Percentiles rank a stretch among this genome's conserved stretches.
Conservation (phyloP, 2,888 invertebrate species). For the Ctenicera cuprea region DNA sequence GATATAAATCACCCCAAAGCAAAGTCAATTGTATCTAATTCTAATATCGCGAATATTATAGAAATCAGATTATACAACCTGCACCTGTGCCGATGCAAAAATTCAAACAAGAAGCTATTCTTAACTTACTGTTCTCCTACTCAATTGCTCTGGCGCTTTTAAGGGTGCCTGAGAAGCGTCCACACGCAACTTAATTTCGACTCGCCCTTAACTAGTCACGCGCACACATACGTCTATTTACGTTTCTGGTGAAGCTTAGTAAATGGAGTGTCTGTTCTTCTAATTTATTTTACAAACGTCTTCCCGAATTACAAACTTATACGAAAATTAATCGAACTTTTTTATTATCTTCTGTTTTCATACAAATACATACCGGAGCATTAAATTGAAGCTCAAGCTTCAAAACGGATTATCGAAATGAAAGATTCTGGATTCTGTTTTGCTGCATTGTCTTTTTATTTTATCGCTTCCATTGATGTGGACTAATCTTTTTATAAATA, state of each 20-base stretch:
- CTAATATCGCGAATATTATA: too few species aligned
- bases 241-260: conserved; percentile 6
- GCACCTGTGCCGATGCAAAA: too few species aligned
- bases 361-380: not conserved
- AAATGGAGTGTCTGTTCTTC: conserved; percentile 13
- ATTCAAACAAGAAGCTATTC: not conserved
- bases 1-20: too few species aligned
- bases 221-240: conserved; percentile 13
- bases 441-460: not conserved
- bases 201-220: conserved; percentile 13
- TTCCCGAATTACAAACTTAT: not conserved
- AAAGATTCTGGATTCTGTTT: not conserved
- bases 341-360: not conserved
- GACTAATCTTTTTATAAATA: too few species aligned
- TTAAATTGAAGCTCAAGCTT: not conserved
- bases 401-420: not conserved
- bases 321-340: too few species aligned
- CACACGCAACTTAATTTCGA: conserved; percentile 13
- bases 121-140: not conserved
- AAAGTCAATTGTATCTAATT: too few species aligned
- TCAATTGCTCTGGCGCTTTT: not conserved
- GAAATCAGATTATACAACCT: too few species aligned
- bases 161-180: conserved; percentile 4
- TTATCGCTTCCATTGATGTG: not conserved
- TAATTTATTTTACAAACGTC: conserved; percentile 5